Percentiles rank a stretch among this genome's conserved stretches.
Evolutionary conservation across 2,888 invertebrate genomes (phyloP).

Genomic region (Cheilosia pagana): DNA sequence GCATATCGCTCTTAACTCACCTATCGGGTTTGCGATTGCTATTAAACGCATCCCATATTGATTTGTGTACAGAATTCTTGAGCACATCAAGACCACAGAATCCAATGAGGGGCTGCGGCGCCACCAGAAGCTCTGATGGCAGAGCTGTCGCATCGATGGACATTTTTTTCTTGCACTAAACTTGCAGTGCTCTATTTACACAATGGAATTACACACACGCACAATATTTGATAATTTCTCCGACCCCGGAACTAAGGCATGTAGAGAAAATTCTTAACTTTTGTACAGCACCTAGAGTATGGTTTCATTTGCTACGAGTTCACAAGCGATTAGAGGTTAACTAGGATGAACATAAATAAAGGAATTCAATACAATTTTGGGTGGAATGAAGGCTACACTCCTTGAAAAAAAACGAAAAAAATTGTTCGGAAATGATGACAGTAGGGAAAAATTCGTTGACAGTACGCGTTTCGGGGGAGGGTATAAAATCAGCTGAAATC

Average conservation of each 20-base stretch:
- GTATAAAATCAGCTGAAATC: slow-evolving; percentile 65
- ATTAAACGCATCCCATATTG: slow-evolving; percentile 96
- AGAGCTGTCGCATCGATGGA: slow-evolving; percentile 88
- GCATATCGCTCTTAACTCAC: slow-evolving; percentile 70
- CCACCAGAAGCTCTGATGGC: slow-evolving; percentile 92
- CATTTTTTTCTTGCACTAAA: slow-evolving; percentile 80
- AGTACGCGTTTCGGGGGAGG: slow-evolving; percentile 51
- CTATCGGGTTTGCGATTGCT: slow-evolving; percentile 90
- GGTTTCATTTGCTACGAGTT: slow-evolving; percentile 40
- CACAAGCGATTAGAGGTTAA: slow-evolving; percentile 12
- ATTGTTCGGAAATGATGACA: slow-evolving; percentile 66
- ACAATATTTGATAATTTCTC: slow-evolving; percentile 47
- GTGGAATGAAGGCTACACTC: slow-evolving; percentile 64
- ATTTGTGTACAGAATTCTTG: slow-evolving; percentile 93
- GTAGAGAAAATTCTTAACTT: slow-evolving; percentile 24
- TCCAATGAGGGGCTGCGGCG: slow-evolving; percentile 94
- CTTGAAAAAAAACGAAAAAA: slow-evolving; percentile 63
- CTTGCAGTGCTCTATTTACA: slow-evolving; percentile 62
- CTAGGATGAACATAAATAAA: slow-evolving; percentile 35
- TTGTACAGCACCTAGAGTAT: background rate
- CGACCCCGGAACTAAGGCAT: slow-evolving; percentile 45
- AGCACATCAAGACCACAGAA: slow-evolving; percentile 94
- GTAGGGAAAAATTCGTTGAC: slow-evolving; percentile 64
- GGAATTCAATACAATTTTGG: slow-evolving; percentile 48
- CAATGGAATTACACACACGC: slow-evolving; percentile 57